phyloP scores from a whole-genome alignment of 2,113 vertebrate genomes.

The Climacteris rufus region DNA sequence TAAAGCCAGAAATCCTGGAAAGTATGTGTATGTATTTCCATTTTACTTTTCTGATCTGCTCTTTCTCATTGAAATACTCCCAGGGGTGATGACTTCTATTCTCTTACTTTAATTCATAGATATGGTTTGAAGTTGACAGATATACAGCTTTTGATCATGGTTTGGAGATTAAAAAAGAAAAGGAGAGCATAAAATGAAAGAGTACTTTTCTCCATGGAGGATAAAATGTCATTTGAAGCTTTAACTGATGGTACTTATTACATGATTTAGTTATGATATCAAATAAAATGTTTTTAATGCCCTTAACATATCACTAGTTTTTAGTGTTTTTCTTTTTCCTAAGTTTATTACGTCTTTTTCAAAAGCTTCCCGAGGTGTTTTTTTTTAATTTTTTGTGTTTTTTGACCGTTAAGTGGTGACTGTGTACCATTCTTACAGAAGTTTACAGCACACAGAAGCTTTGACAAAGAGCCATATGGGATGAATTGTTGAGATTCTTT shows the following conservation, averaged over 20 bases:
- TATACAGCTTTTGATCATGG: constrained; percentile 60
- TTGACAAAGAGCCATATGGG: background rate
- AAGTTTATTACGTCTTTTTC: background rate
- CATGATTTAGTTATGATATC: background rate
- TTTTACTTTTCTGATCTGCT: constrained; percentile 43
- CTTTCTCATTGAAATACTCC: constrained; percentile 47
- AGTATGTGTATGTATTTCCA: constrained; percentile 36
- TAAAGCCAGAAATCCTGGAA: constrained; percentile 40
- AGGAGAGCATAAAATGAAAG: background rate
- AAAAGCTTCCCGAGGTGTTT: background rate
- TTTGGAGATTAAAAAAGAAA: background rate
- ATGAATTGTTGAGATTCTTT: background rate
- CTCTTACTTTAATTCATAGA: constrained; percentile 43
- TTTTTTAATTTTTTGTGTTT: background rate
- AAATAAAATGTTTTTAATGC: background rate
- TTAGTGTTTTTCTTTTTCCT: background rate
- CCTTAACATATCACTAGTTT: background rate
- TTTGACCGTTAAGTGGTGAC: background rate
- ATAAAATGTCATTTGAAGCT: background rate
- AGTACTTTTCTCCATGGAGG: background rate
- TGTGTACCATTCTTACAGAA: background rate
- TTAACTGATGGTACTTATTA: constrained; percentile 10
- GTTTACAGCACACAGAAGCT: background rate
- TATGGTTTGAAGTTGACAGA: constrained; percentile 30
- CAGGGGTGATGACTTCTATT: constrained; percentile 19